These are phyloP conservation scores for Sebastes wilsoni DNA, from an alignment of 2,797 vertebrate species.

Conservation along the genomic window DNA sequence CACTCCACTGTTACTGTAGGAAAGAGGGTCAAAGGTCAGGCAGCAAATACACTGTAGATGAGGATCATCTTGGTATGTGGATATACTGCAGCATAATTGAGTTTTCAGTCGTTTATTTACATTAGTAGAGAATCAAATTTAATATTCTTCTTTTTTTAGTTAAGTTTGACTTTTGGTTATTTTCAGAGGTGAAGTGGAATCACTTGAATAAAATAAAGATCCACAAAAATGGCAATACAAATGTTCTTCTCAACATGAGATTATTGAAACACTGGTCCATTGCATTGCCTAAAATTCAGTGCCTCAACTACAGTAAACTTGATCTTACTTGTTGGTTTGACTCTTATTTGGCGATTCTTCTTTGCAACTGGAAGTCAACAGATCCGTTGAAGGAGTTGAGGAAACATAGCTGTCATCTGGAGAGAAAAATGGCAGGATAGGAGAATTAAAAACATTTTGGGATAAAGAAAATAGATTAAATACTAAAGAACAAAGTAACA, in stretches of 20 bases:
- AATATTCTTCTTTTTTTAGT: neutral
- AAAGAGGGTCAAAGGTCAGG: slow-evolving; percentile 18
- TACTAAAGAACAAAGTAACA: neutral
- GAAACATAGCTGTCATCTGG: slow-evolving; percentile 74
- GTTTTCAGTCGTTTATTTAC: neutral
- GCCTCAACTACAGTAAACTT: neutral
- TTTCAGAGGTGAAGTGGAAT: neutral
- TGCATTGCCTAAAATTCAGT: neutral
- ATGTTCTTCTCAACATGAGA: neutral
- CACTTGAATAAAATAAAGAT: neutral
- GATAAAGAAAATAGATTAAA: neutral
- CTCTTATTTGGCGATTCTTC: slow-evolving; percentile 50
- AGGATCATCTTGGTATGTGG: neutral
- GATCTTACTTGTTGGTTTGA: slow-evolving; percentile 54
- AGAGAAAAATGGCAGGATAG: neutral
- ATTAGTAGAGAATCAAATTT: neutral
- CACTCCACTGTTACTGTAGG: slow-evolving; percentile 38
- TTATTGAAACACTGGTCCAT: neutral
- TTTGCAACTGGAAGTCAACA: slow-evolving; percentile 63
- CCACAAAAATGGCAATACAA: neutral
- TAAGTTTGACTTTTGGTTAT: neutral
- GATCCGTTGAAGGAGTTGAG: slow-evolving; percentile 62
- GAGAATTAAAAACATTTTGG: neutral
- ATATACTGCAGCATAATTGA: neutral
- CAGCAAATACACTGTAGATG: neutral